phyloP scores from a whole-genome alignment of 2,113 vertebrate genomes.

The Eira barbara region DNA sequence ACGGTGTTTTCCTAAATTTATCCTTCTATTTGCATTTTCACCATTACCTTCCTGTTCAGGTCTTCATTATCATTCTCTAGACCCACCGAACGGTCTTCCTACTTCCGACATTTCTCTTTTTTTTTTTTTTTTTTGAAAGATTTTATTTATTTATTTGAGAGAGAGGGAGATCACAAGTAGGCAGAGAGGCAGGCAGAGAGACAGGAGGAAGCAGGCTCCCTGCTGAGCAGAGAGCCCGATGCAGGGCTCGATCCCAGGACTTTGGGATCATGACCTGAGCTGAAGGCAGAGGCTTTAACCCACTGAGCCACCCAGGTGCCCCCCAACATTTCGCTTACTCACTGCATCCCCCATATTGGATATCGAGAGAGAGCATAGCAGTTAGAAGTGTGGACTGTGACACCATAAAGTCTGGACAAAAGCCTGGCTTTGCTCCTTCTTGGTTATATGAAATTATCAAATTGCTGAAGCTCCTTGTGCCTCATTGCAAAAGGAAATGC shows the following conservation, averaged over 20 bases:
- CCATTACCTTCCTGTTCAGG: not conserved
- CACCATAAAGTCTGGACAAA: not conserved
- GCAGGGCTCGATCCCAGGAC: too few species aligned
- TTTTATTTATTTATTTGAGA: too few species aligned
- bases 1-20: not conserved
- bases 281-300: too few species aligned
- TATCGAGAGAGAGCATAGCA: not conserved
- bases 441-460: not conserved
- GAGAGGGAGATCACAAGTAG: too few species aligned
- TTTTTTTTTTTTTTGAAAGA: too few species aligned
- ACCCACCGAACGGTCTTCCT: not conserved
- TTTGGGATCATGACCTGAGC: too few species aligned
- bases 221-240: too few species aligned
- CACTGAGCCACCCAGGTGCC: too few species aligned
- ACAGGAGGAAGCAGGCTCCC: too few species aligned
- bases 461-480: not conserved
- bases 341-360: not conserved
- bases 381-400: not conserved
- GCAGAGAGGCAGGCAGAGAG: too few species aligned
- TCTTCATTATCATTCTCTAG: not conserved
- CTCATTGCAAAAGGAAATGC: not conserved
- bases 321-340: not conserved
- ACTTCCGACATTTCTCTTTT: not conserved
- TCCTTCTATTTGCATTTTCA: not conserved
- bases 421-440: not conserved